Evolutionary conservation across 2,797 vertebrate genomes (phyloP).

Genomic region (Chaenodraco wilsoni): DNA sequence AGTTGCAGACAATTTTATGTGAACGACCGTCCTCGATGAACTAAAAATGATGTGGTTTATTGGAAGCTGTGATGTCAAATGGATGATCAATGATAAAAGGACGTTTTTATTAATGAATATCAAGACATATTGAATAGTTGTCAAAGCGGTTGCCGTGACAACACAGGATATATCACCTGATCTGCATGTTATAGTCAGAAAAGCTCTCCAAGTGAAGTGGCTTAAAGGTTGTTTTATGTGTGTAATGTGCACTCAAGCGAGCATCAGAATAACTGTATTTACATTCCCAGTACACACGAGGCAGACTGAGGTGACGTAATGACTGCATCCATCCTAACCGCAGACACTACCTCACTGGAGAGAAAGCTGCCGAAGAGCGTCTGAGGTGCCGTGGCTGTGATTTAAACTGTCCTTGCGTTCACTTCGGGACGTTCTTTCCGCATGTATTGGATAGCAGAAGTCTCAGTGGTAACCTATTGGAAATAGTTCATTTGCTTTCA

Average conservation of each 20-base stretch:
- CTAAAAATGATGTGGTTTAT: neutral
- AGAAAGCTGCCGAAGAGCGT: constrained; percentile 52
- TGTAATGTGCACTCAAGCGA: constrained; percentile 27
- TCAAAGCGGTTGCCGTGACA: constrained; percentile 7
- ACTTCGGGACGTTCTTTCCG: constrained; percentile 25
- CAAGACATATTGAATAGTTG: neutral
- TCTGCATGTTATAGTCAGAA: constrained; percentile 17
- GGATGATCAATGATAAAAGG: neutral
- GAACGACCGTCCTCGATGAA: neutral
- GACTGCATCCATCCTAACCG: constrained; percentile 69
- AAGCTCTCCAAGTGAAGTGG: neutral
- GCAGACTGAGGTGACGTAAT: constrained; percentile 73
- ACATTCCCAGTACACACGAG: constrained; percentile 52
- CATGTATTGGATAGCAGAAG: constrained; percentile 38
- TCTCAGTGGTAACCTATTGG: constrained; percentile 58
- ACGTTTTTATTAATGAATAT: neutral
- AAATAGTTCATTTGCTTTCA: constrained; percentile 68
- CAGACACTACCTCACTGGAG: constrained; percentile 80
- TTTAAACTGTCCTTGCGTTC: constrained; percentile 52
- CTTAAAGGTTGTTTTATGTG: constrained; percentile 7
- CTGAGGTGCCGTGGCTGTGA: constrained; percentile 53
- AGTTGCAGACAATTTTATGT: neutral
- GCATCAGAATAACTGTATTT: constrained; percentile 42
- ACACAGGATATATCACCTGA: neutral
- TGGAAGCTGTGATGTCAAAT: neutral